Percentiles rank a stretch among this genome's conserved stretches.
Conservation (phyloP, 1,140 invertebrate species). For the Achatina immaculata region DNA sequence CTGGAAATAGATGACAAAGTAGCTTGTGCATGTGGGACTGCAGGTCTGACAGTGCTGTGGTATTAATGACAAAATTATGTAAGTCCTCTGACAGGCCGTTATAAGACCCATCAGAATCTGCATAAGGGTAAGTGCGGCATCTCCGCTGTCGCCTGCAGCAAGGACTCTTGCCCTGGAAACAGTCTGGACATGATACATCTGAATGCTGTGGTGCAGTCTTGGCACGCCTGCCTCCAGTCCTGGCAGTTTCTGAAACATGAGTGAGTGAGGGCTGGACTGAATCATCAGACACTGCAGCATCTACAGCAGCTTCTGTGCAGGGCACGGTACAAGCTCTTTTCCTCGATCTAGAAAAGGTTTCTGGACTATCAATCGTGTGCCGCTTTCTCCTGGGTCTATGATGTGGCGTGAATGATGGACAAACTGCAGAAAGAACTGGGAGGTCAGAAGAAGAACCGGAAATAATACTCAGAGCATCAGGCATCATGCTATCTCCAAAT, state of each 20-base stretch:
- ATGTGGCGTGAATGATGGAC: neutral
- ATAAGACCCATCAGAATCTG: constrained; percentile 2
- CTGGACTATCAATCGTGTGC: constrained; percentile 42
- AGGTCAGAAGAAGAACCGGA: neutral
- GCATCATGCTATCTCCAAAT: neutral
- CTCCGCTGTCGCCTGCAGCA: neutral
- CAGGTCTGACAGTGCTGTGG: constrained; percentile 32
- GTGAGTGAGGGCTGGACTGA: neutral
- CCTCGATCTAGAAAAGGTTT: constrained; percentile 16
- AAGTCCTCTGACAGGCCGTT: constrained; percentile 9
- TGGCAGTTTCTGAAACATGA: constrained; percentile 20
- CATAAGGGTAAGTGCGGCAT: constrained; percentile 22
- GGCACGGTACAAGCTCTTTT: neutral
- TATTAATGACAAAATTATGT: constrained; percentile 33
- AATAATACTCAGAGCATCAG: neutral
- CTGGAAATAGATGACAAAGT: constrained; percentile 43
- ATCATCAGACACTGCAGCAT: neutral
- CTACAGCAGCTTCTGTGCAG: neutral
- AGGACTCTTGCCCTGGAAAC: neutral
- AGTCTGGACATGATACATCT: neutral
- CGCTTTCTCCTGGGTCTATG: neutral
- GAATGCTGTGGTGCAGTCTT: neutral
- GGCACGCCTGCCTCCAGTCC: neutral
- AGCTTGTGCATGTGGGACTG: constrained; percentile 38
- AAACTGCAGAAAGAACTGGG: neutral